Evolutionary conservation across 2,797 vertebrate species (phyloP), one percentile per base, ranked within the genome.

Genomic region (Falco naumanni): DNA sequence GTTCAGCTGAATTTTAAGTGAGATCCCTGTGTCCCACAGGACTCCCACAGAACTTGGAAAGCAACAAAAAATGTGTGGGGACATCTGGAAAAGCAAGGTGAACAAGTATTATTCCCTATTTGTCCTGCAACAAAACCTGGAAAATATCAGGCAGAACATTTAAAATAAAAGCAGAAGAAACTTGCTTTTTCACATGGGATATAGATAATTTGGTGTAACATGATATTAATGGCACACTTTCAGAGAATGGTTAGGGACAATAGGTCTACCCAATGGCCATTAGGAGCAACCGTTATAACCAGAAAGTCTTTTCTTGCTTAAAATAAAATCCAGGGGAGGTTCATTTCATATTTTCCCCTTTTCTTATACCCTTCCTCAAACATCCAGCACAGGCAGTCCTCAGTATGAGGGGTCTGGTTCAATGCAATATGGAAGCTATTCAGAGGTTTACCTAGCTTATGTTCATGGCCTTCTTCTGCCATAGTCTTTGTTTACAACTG

Each of bases 101-200:
- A 90, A 43, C 33, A 69, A 80, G 11, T 11, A 31, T 39, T 54
- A 2, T 3, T 43, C 9, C 11, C 4, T 65, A 34, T 26, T 78
- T 61, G 4, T 50, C 50, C 82, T 22, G 16, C 10, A 87, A 50
- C 13, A 91, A 37, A 37, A 7, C 9, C 12, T 56, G 14, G n/a
- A 51, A 87, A 90, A 59, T 31, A 45, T 13, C 8, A 51, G 13
- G 6, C 20, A 70, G 15, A 54, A 51, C 6, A 63, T 3, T 63
- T 66, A 66, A 69, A 89, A 80, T 41, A 69, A 65, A 86, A 82
- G 21, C 25, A 77, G 37, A 79, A 61, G n/a, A 26, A 25, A 2
- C 1, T 19, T 24, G 0, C 33, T 17, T 25, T 33, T 59, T 20
- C 11, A 28, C 4, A 29, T 0, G 2, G 5, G 7, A 16, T 31